Conservation (phyloP, 2,113 vertebrate genomes). For the Salvator merianae region DNA sequence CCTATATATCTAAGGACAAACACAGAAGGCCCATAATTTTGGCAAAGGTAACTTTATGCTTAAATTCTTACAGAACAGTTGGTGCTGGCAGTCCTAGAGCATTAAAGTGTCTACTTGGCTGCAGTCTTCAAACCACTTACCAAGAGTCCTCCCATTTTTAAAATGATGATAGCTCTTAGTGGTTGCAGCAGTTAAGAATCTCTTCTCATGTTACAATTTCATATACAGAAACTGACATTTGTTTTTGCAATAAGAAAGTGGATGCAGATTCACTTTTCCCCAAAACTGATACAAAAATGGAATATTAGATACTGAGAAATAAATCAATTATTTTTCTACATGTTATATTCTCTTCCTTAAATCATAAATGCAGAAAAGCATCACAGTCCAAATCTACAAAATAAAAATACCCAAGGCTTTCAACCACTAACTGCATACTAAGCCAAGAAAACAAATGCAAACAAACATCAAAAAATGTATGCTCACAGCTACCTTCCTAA, state of each 20-base stretch:
- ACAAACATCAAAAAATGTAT: neutral
- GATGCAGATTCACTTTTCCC: neutral
- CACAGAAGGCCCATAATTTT: neutral
- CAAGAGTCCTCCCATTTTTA: constrained; percentile 14
- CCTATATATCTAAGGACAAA: neutral
- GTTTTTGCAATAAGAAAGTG: neutral
- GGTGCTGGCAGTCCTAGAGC: constrained; percentile 13
- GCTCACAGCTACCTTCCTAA: neutral
- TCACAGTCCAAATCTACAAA: neutral
- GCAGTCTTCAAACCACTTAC: constrained; percentile 28
- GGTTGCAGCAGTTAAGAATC: constrained; percentile 13
- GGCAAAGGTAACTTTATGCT: neutral
- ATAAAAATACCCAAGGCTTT: neutral
- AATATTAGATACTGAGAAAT: neutral
- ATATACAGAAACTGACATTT: constrained; percentile 9
- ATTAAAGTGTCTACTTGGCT: constrained; percentile 37
- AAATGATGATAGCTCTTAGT: constrained; percentile 17
- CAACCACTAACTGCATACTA: neutral
- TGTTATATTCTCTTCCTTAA: neutral
- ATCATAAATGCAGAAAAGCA: neutral
- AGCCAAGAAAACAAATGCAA: neutral
- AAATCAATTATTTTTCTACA: neutral
- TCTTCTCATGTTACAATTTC: constrained; percentile 34
- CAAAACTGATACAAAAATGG: neutral
- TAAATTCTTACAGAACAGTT: constrained; percentile 14